phyloP scores from a whole-genome alignment of 2,797 vertebrate species.

The Mycteria americana region DNA sequence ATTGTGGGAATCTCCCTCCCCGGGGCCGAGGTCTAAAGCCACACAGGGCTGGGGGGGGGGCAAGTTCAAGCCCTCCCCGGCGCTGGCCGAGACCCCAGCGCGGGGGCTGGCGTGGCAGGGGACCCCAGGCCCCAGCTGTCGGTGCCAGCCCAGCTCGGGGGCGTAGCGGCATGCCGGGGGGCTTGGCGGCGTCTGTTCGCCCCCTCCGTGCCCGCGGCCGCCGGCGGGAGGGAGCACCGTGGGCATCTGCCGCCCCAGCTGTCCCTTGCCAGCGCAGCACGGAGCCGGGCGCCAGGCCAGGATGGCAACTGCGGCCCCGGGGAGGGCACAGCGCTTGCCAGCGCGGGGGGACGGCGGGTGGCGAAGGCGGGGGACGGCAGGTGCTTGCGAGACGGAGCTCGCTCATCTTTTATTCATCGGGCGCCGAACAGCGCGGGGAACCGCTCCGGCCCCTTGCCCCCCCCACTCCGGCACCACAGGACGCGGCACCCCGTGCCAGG shows the following conservation, averaged over 20 bases:
- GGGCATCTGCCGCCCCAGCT: constrained; percentile 56
- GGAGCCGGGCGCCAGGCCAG: constrained; percentile 64
- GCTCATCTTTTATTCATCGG: constrained; percentile 64
- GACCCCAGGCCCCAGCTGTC: not conserved
- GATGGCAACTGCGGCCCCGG: constrained; percentile 52
- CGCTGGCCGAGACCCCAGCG: not conserved
- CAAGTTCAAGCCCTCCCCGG: not conserved
- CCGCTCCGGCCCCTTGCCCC: not conserved
- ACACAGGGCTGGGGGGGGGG: too few relatives aligned
- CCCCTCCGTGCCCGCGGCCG: not conserved
- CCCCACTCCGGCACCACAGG: not conserved
- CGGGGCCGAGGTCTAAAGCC: not conserved
- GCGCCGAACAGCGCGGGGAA: not conserved
- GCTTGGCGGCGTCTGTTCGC: not conserved
- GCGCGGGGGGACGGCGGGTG: not conserved
- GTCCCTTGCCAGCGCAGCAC: constrained; percentile 38
- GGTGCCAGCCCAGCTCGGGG: not conserved
- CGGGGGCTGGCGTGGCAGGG: not conserved
- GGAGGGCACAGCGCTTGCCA: constrained; percentile 14
- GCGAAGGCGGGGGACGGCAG: not conserved
- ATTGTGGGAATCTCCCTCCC: not conserved
- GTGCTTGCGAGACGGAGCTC: constrained; percentile 22
- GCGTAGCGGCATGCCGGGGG: not conserved
- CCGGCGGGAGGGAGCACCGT: not conserved
- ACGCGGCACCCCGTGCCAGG: not conserved